Evolutionary conservation across 2,113 vertebrate species (phyloP), one percentile per base, ranked within the genome.

Genomic region (Nycticebus coucang): DNA sequence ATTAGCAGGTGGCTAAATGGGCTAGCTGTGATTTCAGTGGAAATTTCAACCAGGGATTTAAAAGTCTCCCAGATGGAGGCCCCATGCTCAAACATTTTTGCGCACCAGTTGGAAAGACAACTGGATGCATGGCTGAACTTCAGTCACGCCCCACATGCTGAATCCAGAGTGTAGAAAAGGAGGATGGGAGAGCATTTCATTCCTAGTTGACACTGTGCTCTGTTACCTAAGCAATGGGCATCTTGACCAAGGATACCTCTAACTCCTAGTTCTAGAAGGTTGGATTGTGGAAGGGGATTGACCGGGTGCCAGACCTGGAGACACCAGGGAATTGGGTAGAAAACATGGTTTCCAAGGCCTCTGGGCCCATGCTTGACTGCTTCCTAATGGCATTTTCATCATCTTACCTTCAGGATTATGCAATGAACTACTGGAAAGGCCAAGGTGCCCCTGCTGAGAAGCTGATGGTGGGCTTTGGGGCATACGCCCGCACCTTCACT

Each of bases 371-470:
- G 13, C 18, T 57, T 7, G 18, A 15, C 53, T 92, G 6, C 41
- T 92, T 68, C n/a, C 64, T 60, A 64, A 53, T 30, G 62, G 13
- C 3, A 37, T 7, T 30, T 78, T 35, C 55, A 37, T 84, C 37
- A 28, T 22, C 30, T 81, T 91, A 21, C 87, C 35, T 89, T 30
- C 82, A 98, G 98, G 97, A 99, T 94, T 98, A 98, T 83, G 98
- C 98, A 8, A 96, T 98, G 98, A 98, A 98, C 59, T 98, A 98
- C 96, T 99, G 98, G 98, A 98, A 98, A 96, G 97, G 97, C 93
- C 98, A 98, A 15, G 98, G 98, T 57, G 98, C 97, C 68, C 98
- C 98, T 59, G 97, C 98, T 86, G 95, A 98, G 94, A 99, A 99
- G 90, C 98, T 99, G 60, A 97, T 98, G 93, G 98, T 98, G 94